Conservation (phyloP, 2,888 invertebrate genomes). For the Drosophila anceps region DNA sequence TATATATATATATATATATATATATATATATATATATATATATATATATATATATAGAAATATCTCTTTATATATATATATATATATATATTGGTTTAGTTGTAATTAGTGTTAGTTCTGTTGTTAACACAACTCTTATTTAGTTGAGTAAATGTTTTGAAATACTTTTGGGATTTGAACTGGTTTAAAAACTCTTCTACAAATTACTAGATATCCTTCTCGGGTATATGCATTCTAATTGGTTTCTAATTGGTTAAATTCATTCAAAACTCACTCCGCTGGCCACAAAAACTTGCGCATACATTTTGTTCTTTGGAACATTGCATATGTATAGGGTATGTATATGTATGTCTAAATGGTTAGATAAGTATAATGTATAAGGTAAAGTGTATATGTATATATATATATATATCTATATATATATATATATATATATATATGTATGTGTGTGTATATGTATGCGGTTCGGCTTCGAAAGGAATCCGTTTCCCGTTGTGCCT, state of each 20-base stretch:
- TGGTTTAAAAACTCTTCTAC: conserved; percentile 35
- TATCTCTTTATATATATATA: not conserved
- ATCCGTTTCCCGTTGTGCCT: conserved; percentile 40
- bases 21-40: conserved; percentile 3
- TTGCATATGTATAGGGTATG: conserved; percentile 56
- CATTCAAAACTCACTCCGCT: conserved; percentile 67
- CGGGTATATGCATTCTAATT: not conserved
- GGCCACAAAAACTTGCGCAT: conserved; percentile 35
- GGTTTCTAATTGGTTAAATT: conserved; percentile 55
- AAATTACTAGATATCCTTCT: conserved; percentile 18
- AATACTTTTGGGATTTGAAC: conserved; percentile 6
- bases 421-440: conserved; percentile 17
- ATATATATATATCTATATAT: conserved; percentile 17
- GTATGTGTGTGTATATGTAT: conserved; percentile 28
- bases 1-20: too few species aligned
- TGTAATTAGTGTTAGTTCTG: not conserved
- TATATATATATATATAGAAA: not conserved
- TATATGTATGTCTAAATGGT: conserved; percentile 34
- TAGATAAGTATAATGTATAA: conserved; percentile 30
- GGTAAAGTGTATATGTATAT: conserved; percentile 26
- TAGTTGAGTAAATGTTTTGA: not conserved
- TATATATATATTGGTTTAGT: not conserved
- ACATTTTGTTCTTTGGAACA: conserved; percentile 50
- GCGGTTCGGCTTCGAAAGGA: conserved; percentile 33
- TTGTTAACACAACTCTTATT: conserved; percentile 15